These are phyloP conservation scores for Leptinotarsa haldemani DNA, from an alignment of 2,888 invertebrate species.

Conservation along the genomic window DNA sequence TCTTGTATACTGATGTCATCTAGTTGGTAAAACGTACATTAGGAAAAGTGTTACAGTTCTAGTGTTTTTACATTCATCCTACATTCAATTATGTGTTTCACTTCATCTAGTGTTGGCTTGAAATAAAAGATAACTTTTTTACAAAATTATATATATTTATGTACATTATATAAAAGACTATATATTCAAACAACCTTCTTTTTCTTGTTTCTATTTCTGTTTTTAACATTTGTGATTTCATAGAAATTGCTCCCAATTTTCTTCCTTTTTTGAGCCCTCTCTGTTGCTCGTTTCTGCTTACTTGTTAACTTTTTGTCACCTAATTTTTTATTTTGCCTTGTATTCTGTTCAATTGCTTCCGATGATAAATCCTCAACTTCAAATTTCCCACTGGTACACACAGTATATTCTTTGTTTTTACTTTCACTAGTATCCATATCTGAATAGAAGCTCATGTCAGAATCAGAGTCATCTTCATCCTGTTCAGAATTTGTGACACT, in stretches of 20 bases:
- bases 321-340: constrained; percentile 50
- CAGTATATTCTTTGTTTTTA: constrained; percentile 64
- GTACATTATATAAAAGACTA: background rate
- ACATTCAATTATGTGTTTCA: no score
- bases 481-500: constrained; percentile 31
- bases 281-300: constrained; percentile 80
- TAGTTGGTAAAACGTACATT: no score
- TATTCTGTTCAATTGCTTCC: constrained; percentile 48
- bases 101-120: no score
- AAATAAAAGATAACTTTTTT: background rate
- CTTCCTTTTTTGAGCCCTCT: constrained; percentile 80
- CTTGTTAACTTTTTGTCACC: constrained; percentile 74
- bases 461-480: constrained; percentile 66
- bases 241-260: constrained; percentile 92
- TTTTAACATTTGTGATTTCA: constrained; percentile 89
- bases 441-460: constrained; percentile 77
- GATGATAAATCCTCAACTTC: constrained; percentile 63
- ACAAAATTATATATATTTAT: background rate
- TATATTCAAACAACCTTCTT: constrained; percentile 52
- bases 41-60: no score
- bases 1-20: no score
- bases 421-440: constrained; percentile 73
- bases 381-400: constrained; percentile 65
- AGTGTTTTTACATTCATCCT: no score
- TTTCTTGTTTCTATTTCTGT: constrained; percentile 82